Conservation (phyloP, 2,797 vertebrate species). For the Ispidina picta region DNA sequence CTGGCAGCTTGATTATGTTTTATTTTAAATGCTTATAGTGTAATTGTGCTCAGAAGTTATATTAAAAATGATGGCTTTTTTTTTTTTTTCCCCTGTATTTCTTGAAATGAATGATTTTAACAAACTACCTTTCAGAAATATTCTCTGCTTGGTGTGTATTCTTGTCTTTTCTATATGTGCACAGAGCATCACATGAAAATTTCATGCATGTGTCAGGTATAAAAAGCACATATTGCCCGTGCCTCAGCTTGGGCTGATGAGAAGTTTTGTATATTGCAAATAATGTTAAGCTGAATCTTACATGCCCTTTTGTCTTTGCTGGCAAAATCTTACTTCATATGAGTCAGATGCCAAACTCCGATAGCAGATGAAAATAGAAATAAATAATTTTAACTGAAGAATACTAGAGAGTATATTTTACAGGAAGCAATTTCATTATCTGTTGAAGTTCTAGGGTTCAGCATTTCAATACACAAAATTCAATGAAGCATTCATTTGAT, state of each 20-base stretch:
- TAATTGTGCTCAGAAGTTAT: no score
- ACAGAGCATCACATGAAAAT: neutral
- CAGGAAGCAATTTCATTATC: slow-evolving; percentile 48
- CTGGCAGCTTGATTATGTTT: no score
- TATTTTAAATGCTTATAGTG: no score
- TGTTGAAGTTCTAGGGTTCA: slow-evolving; percentile 30
- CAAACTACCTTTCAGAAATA: no score
- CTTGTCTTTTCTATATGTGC: neutral
- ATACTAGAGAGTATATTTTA: slow-evolving; percentile 44
- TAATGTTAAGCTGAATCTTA: neutral
- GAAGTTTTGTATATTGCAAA: neutral
- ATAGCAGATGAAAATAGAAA: slow-evolving; percentile 34
- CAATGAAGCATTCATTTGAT: slow-evolving; percentile 49
- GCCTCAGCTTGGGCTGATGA: neutral
- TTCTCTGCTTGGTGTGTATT: neutral
- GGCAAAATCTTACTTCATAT: slow-evolving; percentile 23
- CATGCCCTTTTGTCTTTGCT: slow-evolving; percentile 6
- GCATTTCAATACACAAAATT: slow-evolving; percentile 34
- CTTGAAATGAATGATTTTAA: no score
- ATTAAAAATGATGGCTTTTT: no score
- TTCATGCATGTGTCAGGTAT: neutral
- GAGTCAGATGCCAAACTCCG: slow-evolving; percentile 27
- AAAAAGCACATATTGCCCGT: neutral
- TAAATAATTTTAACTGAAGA: slow-evolving; percentile 51
- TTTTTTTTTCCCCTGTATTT: no score